Evolutionary conservation across 1,140 invertebrate genomes (phyloP).

Genomic region (Yoshiicerus persimilis): DNA sequence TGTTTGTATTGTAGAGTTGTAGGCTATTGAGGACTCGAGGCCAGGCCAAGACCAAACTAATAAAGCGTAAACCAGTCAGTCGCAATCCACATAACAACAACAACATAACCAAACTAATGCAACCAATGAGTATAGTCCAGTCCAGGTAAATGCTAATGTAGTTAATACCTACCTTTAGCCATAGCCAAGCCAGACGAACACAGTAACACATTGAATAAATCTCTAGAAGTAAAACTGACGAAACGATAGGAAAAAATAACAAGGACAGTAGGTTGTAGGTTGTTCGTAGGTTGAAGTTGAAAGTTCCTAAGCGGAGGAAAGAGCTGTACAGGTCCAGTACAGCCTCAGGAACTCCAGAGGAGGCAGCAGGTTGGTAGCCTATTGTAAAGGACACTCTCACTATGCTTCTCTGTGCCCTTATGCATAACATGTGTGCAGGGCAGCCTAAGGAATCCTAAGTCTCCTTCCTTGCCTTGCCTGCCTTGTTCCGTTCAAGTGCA

Average conservation of each 20-base stretch:
- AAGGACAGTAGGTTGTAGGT: background rate
- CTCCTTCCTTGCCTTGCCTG: too few species aligned
- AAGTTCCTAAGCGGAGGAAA: background rate
- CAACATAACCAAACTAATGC: background rate
- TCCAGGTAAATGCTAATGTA: background rate
- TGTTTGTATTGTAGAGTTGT: background rate
- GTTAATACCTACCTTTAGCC: background rate
- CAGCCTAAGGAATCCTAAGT: too few species aligned
- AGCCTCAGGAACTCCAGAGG: background rate
- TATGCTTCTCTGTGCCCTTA: too few species aligned
- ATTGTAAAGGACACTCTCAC: background rate
- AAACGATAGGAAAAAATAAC: background rate
- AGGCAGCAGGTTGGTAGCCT: background rate
- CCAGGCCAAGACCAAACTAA: background rate
- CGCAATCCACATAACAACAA: background rate
- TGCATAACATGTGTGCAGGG: too few species aligned
- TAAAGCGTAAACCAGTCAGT: background rate
- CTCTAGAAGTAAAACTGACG: background rate
- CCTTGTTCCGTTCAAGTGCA: too few species aligned
- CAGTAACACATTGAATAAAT: background rate
- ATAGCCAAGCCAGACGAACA: background rate
- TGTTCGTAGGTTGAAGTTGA: background rate
- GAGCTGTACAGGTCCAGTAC: background rate
- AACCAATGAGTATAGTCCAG: background rate
- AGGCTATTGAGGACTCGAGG: background rate